Percentiles rank a stretch among this genome's conserved stretches.
phyloP scores from a whole-genome alignment of 1,140 invertebrate genomes.

The Laodelphax striatellus region DNA sequence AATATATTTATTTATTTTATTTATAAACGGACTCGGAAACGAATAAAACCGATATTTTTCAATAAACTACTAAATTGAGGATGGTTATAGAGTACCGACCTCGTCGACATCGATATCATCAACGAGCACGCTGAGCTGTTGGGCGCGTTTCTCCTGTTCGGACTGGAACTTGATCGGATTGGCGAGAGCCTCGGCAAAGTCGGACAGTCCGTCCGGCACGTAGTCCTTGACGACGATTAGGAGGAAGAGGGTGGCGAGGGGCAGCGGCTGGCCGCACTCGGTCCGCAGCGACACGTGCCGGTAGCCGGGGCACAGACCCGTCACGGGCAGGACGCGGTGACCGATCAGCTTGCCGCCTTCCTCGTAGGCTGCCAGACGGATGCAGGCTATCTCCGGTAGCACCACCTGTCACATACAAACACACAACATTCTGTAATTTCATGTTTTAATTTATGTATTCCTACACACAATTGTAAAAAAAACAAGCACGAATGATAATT shows the following conservation, averaged over 20 bases:
- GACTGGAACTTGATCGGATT: slow-evolving; percentile 97
- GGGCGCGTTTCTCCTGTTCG: slow-evolving; percentile 79
- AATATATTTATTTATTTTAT: too few relatives aligned
- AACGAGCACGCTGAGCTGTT: slow-evolving; percentile 82
- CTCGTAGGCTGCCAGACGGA: slow-evolving; percentile 93
- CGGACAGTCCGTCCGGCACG: slow-evolving; percentile 86
- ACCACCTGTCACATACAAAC: slow-evolving; percentile 78
- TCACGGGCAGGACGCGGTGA: slow-evolving; percentile 89
- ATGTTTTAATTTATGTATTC: too few relatives aligned
- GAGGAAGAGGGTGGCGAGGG: slow-evolving; percentile 80
- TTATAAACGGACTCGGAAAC: too few relatives aligned
- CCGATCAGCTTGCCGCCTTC: slow-evolving; percentile 90
- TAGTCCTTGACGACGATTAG: slow-evolving; percentile 93
- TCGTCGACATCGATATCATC: not conserved
- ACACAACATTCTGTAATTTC: too few relatives aligned
- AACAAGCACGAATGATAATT: too few relatives aligned
- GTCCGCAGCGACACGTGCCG: slow-evolving; percentile 76
- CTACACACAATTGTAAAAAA: too few relatives aligned
- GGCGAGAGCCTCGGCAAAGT: slow-evolving; percentile 91
- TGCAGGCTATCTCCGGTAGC: slow-evolving; percentile 88
- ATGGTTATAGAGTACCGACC: too few relatives aligned
- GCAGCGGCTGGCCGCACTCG: slow-evolving; percentile 89
- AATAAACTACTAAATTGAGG: not conserved
- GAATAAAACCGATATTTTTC: too few relatives aligned
- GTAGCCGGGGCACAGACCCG: slow-evolving; percentile 91